Base-by-base conservation (phyloP, 1,140 invertebrate species). In the Drosophila repleta region DNA sequence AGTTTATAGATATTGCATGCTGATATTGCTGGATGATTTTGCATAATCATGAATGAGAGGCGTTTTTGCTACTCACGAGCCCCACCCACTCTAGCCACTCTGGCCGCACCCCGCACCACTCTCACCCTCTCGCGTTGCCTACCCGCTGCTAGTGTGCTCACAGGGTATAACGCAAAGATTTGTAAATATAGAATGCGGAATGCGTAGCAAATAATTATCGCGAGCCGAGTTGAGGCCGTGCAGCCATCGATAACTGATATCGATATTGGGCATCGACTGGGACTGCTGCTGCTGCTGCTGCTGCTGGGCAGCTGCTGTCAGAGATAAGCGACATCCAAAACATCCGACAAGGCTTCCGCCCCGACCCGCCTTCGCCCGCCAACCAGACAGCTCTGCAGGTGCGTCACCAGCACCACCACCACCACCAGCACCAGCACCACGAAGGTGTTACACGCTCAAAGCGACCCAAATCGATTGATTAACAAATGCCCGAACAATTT, bases 311-410 rank as follows among this genome's bases (percentile, higher is more conserved):
- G 51, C 18, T 46, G 24, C 41, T 18, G 10, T 18, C 35, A 11
- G 66, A 11, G 66, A 69, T 63, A 62, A 63, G 66, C 49, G 20
- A 62, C 66, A 69, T 69, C 66, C 58, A 49, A 49, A 62, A 62
- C 53, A 21, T 46, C 18, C 43, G 43, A 13, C 18, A 4, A 46
- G 7, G 18, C 26, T n/a, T n/a, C 10, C 29, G 29, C 29, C 7
- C 7, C n/a, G n/a, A n/a, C 7, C 29, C 8, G 29, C 29, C 6
- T 6, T 8, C 1, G 6, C 29, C n/a, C n/a, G n/a, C n/a, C n/a
- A n/a, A n/a, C n/a, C n/a, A n/a, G n/a, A 29, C 7, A 7, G 29
- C 29, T 29, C 29, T 29, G 29, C 29, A 29, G 21, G 13, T 24
- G 46, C 46, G 46, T 48, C 46, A 48, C 6, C 46, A 35, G 2